Base-by-base conservation (phyloP, 1,140 invertebrate genomes). In the Pollicipes pollicipes region DNA sequence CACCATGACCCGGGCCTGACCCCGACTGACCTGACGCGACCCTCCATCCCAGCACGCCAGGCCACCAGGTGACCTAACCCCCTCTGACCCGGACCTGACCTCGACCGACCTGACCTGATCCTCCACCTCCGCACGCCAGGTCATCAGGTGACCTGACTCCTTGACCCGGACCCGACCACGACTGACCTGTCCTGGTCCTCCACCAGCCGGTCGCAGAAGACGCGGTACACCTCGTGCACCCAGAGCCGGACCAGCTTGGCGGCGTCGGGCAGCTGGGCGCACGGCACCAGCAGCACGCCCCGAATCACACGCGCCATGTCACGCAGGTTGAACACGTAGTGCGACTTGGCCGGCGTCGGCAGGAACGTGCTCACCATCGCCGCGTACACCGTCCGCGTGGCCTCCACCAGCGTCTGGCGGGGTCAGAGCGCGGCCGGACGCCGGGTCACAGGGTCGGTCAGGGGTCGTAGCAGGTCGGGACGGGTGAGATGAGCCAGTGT, bases 151-250 rank as follows among this genome's bases (percentile, higher is more conserved):
- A 70, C 72, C 72, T 67, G 66, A 71, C 71, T 30, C 63, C 26
- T 37, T 32, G 24, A 32, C 66, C 58, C 71, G 77, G 84, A 10
- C 8, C 45, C 6, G 8, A 6, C 16, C 6, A 26, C 0, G 28
- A 35, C 72, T 70, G 35, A 78, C 82, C 86, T 84, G 77, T 95
- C 91, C 4, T 79, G 75, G 58, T 89, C 85, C 77, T 91, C 87
- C 16, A 91, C 83, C 0, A 95, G 84, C 74, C 93, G 84, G 80
- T 98, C 95, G 77, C 91, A 88, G 81, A 95, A 97, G 0, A 97
- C 93, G 71, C 95, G 82, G 78, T 90, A 94, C 26, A 87, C 86
- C 83, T 98, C 94, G 80, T 98, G 94, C 13, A 93, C 84, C 94
- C 94, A 97, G 10, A 97, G 82, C 72, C 90, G 82, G 68, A 93